Base-by-base conservation (phyloP, 1,140 invertebrate species). In the Conus ventricosus region DNA sequence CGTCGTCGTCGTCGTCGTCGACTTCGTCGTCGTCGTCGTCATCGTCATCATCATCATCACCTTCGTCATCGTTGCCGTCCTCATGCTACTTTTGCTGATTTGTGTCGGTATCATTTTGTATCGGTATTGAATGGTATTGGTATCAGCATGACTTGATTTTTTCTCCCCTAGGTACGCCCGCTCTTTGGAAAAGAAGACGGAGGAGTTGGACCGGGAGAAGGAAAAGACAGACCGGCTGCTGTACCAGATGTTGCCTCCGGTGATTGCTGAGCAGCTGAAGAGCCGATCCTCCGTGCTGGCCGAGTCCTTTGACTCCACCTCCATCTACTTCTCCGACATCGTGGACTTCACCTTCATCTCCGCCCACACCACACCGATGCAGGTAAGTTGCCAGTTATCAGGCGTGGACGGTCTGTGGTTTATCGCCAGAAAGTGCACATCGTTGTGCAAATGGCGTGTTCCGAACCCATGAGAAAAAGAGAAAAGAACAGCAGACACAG, bases 311-410 rank as follows among this genome's bases (percentile, higher is more conserved):
- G 91, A 92, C 11, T 87, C 87, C 13, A 91, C 91, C 23, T 91
- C 98, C 0, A 98, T 99, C 97, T 96, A 97, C 94, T 97, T 97
- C 94, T 97, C 97, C 91, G 97, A 98, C 92, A 97, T 97, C 90
- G 97, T 98, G 4, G 97, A 97, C 0, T 98, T 98, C 92, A 97
- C 97, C 0, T 96, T 96, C 87, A 94, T 98, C 10, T 97, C 97
- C 0, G 97, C 97, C 0, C 97, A 98, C 94, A 98, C 97, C 93
- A 98, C 98, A 2, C 98, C 98, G 2, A 87, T 93, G 55, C 91
- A 93, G 88, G 92, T 92, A 15, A 71, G 57, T 0, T 1, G 0
- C 3, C 39, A 39, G 39, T 39, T 3, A 39, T 39, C 39, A 39
- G 39, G 39, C 39, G 39, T 39, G 39, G 39, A 39, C 39, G 39